Evolutionary conservation across 2,888 invertebrate genomes (phyloP).

Genomic region (Aphrophora alni): DNA sequence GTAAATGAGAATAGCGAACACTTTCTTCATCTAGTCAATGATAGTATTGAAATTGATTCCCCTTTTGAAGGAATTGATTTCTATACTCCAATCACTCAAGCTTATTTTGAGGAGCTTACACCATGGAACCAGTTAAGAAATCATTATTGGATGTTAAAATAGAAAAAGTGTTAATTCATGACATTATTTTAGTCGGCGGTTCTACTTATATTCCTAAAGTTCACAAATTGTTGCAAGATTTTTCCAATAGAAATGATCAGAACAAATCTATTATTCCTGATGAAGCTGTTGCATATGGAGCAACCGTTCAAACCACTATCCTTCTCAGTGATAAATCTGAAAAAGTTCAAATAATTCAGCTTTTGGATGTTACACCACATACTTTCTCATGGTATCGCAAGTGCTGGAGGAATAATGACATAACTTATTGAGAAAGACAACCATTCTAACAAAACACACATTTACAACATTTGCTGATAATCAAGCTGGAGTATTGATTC

Average conservation of each 20-base stretch:
- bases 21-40: slow-evolving; percentile 87
- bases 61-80: slow-evolving; percentile 89
- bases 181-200: slow-evolving; percentile 71
- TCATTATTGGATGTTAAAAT: slow-evolving; percentile 94
- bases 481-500: slow-evolving; percentile 93
- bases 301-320: slow-evolving; percentile 62
- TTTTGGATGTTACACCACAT: slow-evolving; percentile 92
- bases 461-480: slow-evolving; percentile 98
- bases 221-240: slow-evolving; percentile 93
- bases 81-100: slow-evolving; percentile 86
- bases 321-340: slow-evolving; percentile 85
- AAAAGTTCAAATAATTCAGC: slow-evolving; percentile 87
- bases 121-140: slow-evolving; percentile 97
- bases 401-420: slow-evolving; percentile 94
- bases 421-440: slow-evolving; percentile 94
- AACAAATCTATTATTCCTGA: slow-evolving; percentile 98
- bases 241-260: slow-evolving; percentile 95
- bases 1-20: slow-evolving; percentile 87
- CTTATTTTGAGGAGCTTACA: slow-evolving; percentile 97
- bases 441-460: slow-evolving; percentile 96
- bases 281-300: slow-evolving; percentile 97
- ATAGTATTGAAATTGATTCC: slow-evolving; percentile 54
- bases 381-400: slow-evolving; percentile 89
- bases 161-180: slow-evolving; percentile 89
- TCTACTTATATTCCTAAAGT: slow-evolving; percentile 64